Base-by-base conservation (phyloP, 2,888 invertebrate species). In the Synergus japonicus region DNA sequence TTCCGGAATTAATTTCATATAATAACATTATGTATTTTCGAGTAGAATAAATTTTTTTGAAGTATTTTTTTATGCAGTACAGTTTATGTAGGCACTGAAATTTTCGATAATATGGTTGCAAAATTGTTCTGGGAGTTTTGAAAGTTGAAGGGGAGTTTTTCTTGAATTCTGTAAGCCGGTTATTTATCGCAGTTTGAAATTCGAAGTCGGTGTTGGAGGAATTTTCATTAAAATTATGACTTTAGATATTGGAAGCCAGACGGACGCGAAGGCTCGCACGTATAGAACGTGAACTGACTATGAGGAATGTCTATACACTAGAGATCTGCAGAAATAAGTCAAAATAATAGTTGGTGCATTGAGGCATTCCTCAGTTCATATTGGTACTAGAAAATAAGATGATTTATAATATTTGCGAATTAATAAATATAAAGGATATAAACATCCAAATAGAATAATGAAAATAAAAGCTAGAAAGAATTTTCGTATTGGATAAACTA, bases 161-260 rank as follows among this genome's bases (percentile, higher is more conserved):
- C 49, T 12, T 8, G 15, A n/a, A 54, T 29, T 73, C 73, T 54
- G 15, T 15, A 54, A 18, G 15, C 29, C 84, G 83, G 85, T 88
- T 88, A 89, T 89, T 86, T 88, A 87, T 88, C 86, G 87, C 84
- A 86, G 83, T 89, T 89, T 90, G 89, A 90, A 89, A 90, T 90
- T 89, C 89, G 86, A 81, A 86, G 82, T 85, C 85, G 85, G 81
- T 79, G 86, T 76, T 83, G 69, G 77, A 85, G 88, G 91, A 91
- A 91, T 91, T 73, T 91, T 91, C 91, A 91, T 91, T 91, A 91
- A 90, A 90, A 90, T 89, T 87, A 90, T 88, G 88, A 90, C 90
- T 90, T 85, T 85, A 87, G 90, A 89, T 90, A 90, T 91, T 88
- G 90, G 89, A 89, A 87, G 82, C 83, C 81, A 81, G 83, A 86